Evolutionary conservation across 2,113 vertebrate genomes (phyloP).

Genomic region (Triplophysa rosa): DNA sequence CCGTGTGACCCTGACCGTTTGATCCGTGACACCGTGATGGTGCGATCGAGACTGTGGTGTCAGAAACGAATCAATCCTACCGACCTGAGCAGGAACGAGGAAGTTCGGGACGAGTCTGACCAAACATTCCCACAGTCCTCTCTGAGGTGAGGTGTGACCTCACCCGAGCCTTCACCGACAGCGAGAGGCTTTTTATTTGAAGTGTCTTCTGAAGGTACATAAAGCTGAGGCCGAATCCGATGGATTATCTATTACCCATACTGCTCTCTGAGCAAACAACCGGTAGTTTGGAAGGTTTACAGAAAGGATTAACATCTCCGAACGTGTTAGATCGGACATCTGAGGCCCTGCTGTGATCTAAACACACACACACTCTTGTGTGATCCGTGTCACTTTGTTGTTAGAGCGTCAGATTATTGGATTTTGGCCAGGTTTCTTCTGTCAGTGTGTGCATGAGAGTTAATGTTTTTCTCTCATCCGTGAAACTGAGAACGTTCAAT

Average conservation of each 20-base stretch:
- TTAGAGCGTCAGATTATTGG: conserved; percentile 7
- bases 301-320: conserved; percentile 44
- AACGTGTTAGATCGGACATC: conserved; percentile 9
- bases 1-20: conserved; percentile 47
- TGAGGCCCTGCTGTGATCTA: conserved; percentile 7
- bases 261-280: conserved; percentile 50
- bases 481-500: too few relatives aligned
- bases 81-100: conserved; percentile 38
- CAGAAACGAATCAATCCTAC: conserved; percentile 10
- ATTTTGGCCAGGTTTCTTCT: conserved; percentile 22
- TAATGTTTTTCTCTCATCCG: neutral
- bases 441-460: neutral
- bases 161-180: conserved; percentile 54
- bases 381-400: conserved; percentile 9
- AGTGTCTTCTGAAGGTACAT: conserved; percentile 47
- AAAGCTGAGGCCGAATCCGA: conserved; percentile 53
- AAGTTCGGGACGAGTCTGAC: conserved; percentile 35
- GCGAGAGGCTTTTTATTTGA: conserved; percentile 31
- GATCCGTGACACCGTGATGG: conserved; percentile 1
- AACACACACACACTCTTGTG: conserved; percentile 23
- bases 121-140: conserved; percentile 61
- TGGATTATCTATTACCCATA: conserved; percentile 50
- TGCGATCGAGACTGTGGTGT: conserved; percentile 9
- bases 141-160: conserved; percentile 43
- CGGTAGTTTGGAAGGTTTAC: conserved; percentile 40